phyloP scores from a whole-genome alignment of 2,888 invertebrate species.

The Caenorhabditis sinica region DNA sequence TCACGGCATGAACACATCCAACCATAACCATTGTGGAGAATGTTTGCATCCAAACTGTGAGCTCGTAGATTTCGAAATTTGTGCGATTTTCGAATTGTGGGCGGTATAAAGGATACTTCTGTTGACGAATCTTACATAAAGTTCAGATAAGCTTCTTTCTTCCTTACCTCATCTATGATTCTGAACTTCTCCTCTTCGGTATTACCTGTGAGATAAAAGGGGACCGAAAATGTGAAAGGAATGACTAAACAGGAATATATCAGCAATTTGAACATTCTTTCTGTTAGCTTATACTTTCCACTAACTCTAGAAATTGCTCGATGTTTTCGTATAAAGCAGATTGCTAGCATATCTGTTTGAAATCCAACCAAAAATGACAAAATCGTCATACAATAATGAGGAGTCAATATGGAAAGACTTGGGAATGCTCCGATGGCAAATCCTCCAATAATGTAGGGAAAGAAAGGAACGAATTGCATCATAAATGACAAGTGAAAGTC shows the following conservation, averaged over 20 bases:
- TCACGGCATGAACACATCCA: slow-evolving; percentile 12
- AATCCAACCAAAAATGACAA: slow-evolving; percentile 4
- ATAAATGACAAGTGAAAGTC: slow-evolving; percentile 38
- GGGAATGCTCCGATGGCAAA: slow-evolving; percentile 15
- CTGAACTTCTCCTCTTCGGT: slow-evolving; percentile 26
- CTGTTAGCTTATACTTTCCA: not conserved
- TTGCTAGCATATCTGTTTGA: slow-evolving; percentile 20
- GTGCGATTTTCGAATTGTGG: not conserved
- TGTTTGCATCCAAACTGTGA: not conserved
- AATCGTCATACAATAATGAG: slow-evolving; percentile 24
- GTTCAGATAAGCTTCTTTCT: not conserved
- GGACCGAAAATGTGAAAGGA: slow-evolving; percentile 6
- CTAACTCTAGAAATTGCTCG: slow-evolving; percentile 17
- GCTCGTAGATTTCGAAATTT: slow-evolving; percentile 15
- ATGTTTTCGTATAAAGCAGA: slow-evolving; percentile 30
- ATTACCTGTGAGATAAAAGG: not conserved
- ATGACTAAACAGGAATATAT: not conserved
- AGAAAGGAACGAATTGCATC: slow-evolving; percentile 47
- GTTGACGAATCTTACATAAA: not conserved
- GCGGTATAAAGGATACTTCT: slow-evolving; percentile 20
- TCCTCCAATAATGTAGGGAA: slow-evolving; percentile 24
- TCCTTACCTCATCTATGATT: slow-evolving; percentile 21
- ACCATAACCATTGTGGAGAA: not conserved
- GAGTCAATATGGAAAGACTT: not conserved
- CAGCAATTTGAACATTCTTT: not conserved